Conservation (phyloP, 1,140 invertebrate genomes). For the Drosophila ananassae region DNA sequence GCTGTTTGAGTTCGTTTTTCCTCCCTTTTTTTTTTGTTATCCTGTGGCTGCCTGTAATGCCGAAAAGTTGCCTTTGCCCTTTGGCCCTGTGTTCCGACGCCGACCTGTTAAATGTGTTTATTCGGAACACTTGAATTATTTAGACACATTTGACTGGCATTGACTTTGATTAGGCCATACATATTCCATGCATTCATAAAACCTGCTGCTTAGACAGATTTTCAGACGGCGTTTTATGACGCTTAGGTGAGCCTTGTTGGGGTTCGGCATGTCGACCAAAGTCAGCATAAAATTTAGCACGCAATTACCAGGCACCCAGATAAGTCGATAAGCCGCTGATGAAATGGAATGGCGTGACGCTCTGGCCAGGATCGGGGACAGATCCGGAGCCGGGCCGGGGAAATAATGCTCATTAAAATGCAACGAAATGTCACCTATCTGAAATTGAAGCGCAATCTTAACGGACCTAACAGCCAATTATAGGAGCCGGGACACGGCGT, state of each 20-base stretch:
- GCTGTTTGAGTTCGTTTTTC: slow-evolving; percentile 45
- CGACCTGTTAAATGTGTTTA: slow-evolving; percentile 66
- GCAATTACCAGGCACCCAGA: slow-evolving; percentile 67
- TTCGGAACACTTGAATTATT: slow-evolving; percentile 76
- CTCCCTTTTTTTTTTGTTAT: slow-evolving; percentile 2
- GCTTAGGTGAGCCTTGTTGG: slow-evolving; percentile 18
- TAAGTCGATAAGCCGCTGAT: slow-evolving; percentile 54
- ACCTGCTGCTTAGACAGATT: slow-evolving; percentile 71
- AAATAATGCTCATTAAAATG: slow-evolving; percentile 78
- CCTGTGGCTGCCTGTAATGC: slow-evolving; percentile 56
- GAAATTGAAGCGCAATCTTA: slow-evolving; percentile 77
- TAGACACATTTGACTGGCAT: slow-evolving; percentile 51
- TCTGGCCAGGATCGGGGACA: background rate
- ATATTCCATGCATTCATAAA: slow-evolving; percentile 82
- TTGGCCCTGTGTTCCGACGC: slow-evolving; percentile 14
- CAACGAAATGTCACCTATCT: slow-evolving; percentile 82
- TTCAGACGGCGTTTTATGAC: slow-evolving; percentile 38
- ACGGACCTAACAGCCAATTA: slow-evolving; percentile 69
- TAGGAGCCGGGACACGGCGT: slow-evolving; percentile 56
- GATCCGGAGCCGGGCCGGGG: slow-evolving; percentile 18
- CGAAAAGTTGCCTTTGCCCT: slow-evolving; percentile 58
- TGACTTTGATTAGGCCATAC: slow-evolving; percentile 55
- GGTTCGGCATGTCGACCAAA: slow-evolving; percentile 43
- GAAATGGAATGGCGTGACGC: slow-evolving; percentile 48
- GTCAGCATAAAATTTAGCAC: slow-evolving; percentile 76